These are phyloP conservation scores for Burhinus oedicnemus DNA, from an alignment of 2,113 vertebrate species.

Conservation along the genomic window DNA sequence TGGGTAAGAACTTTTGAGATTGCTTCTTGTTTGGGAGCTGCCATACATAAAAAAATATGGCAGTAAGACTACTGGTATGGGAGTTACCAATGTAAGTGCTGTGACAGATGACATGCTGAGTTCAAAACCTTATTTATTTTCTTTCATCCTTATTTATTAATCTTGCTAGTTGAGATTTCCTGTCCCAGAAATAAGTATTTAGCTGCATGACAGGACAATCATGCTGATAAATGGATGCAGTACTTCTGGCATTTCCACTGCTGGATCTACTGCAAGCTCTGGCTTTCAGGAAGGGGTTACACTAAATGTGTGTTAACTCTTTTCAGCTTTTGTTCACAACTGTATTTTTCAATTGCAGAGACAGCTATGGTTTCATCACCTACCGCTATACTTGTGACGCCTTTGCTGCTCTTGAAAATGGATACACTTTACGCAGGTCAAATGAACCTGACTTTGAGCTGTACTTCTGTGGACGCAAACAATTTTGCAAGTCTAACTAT, in stretches of 20 bases:
- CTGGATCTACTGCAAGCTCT: slow-evolving; percentile 10
- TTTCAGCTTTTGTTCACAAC: neutral
- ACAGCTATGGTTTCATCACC: slow-evolving; percentile 99
- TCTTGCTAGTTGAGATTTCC: slow-evolving; percentile 78
- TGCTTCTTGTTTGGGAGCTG: slow-evolving; percentile 70
- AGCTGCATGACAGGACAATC: slow-evolving; percentile 78
- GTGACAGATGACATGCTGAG: slow-evolving; percentile 74
- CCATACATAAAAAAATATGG: slow-evolving; percentile 51
- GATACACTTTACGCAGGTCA: slow-evolving; percentile 92
- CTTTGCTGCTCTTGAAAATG: slow-evolving; percentile 97
- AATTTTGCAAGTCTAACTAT: slow-evolving; percentile 97
- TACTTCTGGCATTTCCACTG: slow-evolving; percentile 39
- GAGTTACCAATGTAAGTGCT: slow-evolving; percentile 62
- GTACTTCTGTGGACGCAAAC: slow-evolving; percentile 96
- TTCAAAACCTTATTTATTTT: slow-evolving; percentile 79
- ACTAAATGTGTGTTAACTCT: slow-evolving; percentile 13
- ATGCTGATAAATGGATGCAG: slow-evolving; percentile 76
- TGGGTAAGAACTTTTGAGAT: slow-evolving; percentile 86
- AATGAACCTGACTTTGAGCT: slow-evolving; percentile 95
- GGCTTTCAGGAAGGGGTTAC: slow-evolving; percentile 48
- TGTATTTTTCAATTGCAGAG: slow-evolving; percentile 83
- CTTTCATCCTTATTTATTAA: slow-evolving; percentile 80
- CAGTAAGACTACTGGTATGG: slow-evolving; percentile 52
- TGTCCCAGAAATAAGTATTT: slow-evolving; percentile 81
- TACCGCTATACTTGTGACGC: slow-evolving; percentile 99